Evolutionary conservation across 2,888 invertebrate genomes (phyloP), one percentile per base, ranked within the genome.

Genomic region (Rhyacophila evoluta): DNA sequence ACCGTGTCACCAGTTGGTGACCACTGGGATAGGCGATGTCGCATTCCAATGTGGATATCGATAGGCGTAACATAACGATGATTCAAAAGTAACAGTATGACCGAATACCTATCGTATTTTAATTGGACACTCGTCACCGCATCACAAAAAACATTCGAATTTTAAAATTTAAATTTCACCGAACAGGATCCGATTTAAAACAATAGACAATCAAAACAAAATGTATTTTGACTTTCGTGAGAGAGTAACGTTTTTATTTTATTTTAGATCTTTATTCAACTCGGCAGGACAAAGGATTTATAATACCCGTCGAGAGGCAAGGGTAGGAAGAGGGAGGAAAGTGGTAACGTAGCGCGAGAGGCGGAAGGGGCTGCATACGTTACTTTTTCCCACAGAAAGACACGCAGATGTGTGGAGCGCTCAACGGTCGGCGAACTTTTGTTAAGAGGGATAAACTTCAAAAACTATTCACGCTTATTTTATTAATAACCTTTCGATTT

Each of bases 301-400:
- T 29, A 72, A 72, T n/a, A n/a, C 77, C 72, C 67, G 74, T 1
- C 33, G 72, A n/a, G 67, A n/a, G 19, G 15, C 27, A 33, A 67
- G 55, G 41, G 12, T 25, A 55, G 74, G 67, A 27, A n/a, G 67
- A 25, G 29, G 19, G 55, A 86, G 85, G 84, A 85, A 87, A 86
- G 70, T 69, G 89, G 88, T 68, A 88, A 88, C 88, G 87, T 88
- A 85, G 88, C 85, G 86, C 86, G 84, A 85, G 86, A 86, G 88
- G 88, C 88, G 89, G 88, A 88, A 89, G 89, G 89, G 89, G 88
- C 88, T 88, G 89, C 89, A 89, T 88, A 89, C 90, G 90, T 90
- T 90, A 90, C 89, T 90, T 90, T 90, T 90, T 90, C 90, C 90
- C 90, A 90, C 90, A 90, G 89, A 41, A 74, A 55, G 25, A 72